Evolutionary conservation across 1,140 invertebrate species (phyloP).

Genomic region (Pristionchus pacificus): DNA sequence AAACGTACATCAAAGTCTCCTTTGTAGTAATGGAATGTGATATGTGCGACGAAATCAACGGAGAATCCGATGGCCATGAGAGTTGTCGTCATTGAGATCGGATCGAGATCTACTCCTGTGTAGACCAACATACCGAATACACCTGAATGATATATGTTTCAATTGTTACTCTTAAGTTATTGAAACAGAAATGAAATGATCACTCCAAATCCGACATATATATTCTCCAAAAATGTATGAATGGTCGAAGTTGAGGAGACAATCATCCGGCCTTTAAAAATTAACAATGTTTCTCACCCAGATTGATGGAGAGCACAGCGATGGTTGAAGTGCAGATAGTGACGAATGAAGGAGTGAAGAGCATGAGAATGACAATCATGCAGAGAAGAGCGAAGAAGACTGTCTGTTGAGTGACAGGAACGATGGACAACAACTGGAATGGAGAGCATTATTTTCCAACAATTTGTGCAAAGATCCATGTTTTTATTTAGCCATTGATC

Average conservation of each 20-base stretch:
- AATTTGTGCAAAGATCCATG: too few species aligned
- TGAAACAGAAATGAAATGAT: too few species aligned
- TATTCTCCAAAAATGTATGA: too few species aligned
- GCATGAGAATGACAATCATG: constrained; percentile 59
- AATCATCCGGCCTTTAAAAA: too few species aligned
- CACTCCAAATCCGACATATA: too few species aligned
- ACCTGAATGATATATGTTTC: constrained; percentile 6
- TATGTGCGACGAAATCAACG: constrained; percentile 61
- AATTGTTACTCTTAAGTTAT: too few species aligned
- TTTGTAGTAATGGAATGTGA: constrained; percentile 63
- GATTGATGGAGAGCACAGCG: constrained; percentile 58
- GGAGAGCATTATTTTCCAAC: neutral
- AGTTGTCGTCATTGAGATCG: constrained; percentile 60
- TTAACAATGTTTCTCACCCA: constrained; percentile 29
- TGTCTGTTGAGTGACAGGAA: constrained; percentile 59
- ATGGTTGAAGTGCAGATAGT: constrained; percentile 58
- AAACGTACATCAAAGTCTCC: constrained; percentile 59
- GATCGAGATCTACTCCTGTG: constrained; percentile 59
- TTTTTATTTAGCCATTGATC: too few species aligned
- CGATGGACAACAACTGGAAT: constrained; percentile 58
- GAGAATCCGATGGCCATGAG: constrained; percentile 62
- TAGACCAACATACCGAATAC: constrained; percentile 59
- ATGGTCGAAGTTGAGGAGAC: too few species aligned
- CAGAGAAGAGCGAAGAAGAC: constrained; percentile 59
- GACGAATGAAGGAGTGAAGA: constrained; percentile 60